Evolutionary conservation across 2,113 vertebrate genomes (phyloP), one percentile per base, ranked within the genome.

Genomic region (Thamnaconus septentrionalis): DNA sequence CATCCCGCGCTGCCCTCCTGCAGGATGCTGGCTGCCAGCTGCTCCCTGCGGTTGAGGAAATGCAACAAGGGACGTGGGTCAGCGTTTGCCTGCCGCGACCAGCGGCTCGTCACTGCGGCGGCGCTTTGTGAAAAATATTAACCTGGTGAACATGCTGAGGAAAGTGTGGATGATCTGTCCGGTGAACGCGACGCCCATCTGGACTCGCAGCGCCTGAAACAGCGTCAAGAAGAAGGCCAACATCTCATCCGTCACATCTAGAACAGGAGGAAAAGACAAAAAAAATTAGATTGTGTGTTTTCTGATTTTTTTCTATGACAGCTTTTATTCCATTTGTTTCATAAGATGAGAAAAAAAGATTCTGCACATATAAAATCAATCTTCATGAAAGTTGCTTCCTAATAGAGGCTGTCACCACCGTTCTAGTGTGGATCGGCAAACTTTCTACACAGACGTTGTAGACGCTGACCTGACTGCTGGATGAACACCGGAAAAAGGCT

Each of bases 101-200:
- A 31, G 18, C 18, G 2, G 18, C 18, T 31, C 18, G 18, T 31
- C 18, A 31, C 1, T 1, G 18, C 18, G 18, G 1, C 10, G 47
- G 9, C 6, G 12, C 5, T 45, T 12, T 52, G 7, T 52, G n/a
- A 51, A 12, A 5, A 6, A 52, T 11, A 44, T 67, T 88, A 43
- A 98, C 97, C 97, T 98, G 85, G 97, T 99, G 86, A 99, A 99
- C 97, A 99, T 96, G 84, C 95, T 96, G 71, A 99, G 94, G 86
- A 99, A 99, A 56, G 96, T 99, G 88, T 98, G 97, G 75, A 99
- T 98, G 79, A 98, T 95, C 85, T 99, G 97, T 76, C 97, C 97
- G 0, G 97, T 98, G 89, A 99, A 99, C 69, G 95, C 91, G 58
- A 96, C 96, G 0, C 97, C 97, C 96, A 99, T 99, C 89, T 99